Evolutionary conservation across 92 coral and sea anemone genomes (phyloP), one percentile per base, ranked within the genome.

Genomic region (Galaxea fascicularis): DNA sequence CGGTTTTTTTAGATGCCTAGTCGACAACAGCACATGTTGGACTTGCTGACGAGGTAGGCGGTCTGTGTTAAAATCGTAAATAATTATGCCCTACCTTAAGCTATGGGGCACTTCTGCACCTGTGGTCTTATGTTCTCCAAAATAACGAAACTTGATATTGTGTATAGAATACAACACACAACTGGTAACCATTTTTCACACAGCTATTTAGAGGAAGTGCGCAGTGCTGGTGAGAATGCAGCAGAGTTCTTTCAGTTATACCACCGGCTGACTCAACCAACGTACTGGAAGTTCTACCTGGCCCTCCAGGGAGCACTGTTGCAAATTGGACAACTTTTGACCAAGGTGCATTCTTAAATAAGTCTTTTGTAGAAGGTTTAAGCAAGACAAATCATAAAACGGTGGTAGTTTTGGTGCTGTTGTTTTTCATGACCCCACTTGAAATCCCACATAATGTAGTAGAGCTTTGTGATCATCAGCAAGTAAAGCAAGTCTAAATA

Each of bases 191-290:
- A 12, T 57, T 47, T 8, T 70, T 31, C 39, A 18, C 30, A 16
- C 77, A 96, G 99, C 78, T 96, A 92, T 80, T 85, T 96, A 22
- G 97, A 93, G 78, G 98, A 88, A 51, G 99, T 96, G 47, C 92
- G 98, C 56, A 68, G 89, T 44, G 97, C 99, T 2, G 99, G 99
- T 11, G 99, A 96, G 82, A 95, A 95, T 83, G 98, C 98, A 4
- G 85, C 97, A 6, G 99, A 96, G 82, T 96, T 91, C 72, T 93
- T 96, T 83, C 95, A 96, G 89, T 71, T 96, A 84, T 96, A 96
- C 89, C 98, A 92, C 89, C 85, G 94, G 39, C 88, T 96, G 45
- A 96, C 93, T 74, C 94, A 92, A 68, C 97, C 96, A 21, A 82
- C 98, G 22, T 88, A 89, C 81, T 93, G 95, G 93, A 96, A 95